phyloP scores from a whole-genome alignment of 64 coral and sea anemone species.

The Porites australiensis region DNA sequence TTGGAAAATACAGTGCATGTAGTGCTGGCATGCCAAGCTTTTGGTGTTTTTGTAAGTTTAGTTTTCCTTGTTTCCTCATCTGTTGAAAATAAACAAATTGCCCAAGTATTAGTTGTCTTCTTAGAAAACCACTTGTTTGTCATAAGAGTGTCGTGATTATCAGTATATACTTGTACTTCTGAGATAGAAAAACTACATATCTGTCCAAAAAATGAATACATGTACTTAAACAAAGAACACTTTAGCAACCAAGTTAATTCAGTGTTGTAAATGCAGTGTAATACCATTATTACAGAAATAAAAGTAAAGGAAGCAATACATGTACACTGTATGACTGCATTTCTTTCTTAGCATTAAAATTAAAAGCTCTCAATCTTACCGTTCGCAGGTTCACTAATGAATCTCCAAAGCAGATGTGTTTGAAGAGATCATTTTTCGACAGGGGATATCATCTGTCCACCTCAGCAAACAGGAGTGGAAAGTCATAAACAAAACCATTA shows the following conservation, averaged over 20 bases:
- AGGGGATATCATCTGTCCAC: not conserved
- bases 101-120: not conserved
- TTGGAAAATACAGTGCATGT: not conserved
- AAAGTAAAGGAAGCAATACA: too few species aligned
- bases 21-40: conserved; percentile 1
- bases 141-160: too few species aligned
- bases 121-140: too few species aligned
- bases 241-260: too few species aligned
- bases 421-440: not conserved
- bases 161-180: too few species aligned
- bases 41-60: not conserved
- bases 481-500: conserved; percentile 21
- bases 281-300: too few species aligned
- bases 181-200: too few species aligned
- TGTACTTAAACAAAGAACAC: too few species aligned
- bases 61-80: conserved; percentile 24
- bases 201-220: too few species aligned
- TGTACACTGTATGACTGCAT: too few species aligned
- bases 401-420: conserved; percentile 13
- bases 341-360: not conserved
- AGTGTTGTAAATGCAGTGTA: too few species aligned
- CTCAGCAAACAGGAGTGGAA: not conserved
- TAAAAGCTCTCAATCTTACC: not conserved
- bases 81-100: not conserved
- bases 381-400: not conserved